Percentiles rank a stretch among this genome's conserved stretches.
Conservation (phyloP, 1,140 invertebrate species). For the Polypedilum pembai region DNA sequence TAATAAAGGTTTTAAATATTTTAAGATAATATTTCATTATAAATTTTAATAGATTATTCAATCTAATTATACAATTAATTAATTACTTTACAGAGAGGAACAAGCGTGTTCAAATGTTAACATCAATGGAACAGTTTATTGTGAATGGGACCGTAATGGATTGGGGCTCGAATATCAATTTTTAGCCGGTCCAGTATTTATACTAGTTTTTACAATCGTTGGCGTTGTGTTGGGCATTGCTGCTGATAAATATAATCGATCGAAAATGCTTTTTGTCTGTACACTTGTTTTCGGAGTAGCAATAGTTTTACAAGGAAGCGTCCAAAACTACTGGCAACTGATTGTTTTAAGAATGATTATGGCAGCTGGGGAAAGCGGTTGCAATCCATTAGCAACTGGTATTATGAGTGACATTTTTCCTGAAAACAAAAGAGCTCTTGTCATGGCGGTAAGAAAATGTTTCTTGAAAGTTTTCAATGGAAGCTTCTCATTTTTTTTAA, state of each 20-base stretch:
- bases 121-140: conserved; percentile 63
- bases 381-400: conserved; percentile 77
- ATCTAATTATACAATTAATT: too few relatives aligned
- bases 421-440: conserved; percentile 72
- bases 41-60: too few relatives aligned
- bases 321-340: conserved; percentile 85
- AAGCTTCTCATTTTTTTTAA: too few relatives aligned
- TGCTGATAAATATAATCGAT: conserved; percentile 72
- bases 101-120: conserved; percentile 51
- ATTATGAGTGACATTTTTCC: conserved; percentile 80
- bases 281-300: conserved; percentile 73
- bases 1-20: too few relatives aligned
- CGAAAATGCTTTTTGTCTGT: conserved; percentile 65
- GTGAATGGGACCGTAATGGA: conserved; percentile 89
- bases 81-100: neutral
- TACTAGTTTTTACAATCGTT: conserved; percentile 79
- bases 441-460: conserved; percentile 54
- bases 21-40: too few relatives aligned
- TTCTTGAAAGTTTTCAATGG: too few relatives aligned
- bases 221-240: conserved; percentile 78
- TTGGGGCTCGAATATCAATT: conserved; percentile 87
- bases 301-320: conserved; percentile 72
- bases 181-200: conserved; percentile 84
- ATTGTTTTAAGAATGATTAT: conserved; percentile 78
- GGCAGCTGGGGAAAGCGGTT: conserved; percentile 80